Evolutionary conservation across 2,888 invertebrate species (phyloP).

Genomic region (Cheilosia vulpina): DNA sequence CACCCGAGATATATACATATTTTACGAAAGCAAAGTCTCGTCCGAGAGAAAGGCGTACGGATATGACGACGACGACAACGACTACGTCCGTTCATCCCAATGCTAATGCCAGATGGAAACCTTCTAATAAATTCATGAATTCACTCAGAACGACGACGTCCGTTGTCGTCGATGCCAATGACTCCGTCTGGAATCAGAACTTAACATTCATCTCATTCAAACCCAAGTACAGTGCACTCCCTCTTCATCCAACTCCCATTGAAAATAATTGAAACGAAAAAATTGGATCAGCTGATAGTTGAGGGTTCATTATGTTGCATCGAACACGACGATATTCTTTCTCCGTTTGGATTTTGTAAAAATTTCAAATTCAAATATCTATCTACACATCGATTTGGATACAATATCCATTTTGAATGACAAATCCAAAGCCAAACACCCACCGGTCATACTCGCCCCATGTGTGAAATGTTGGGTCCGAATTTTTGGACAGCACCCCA

Average conservation of each 20-base stretch:
- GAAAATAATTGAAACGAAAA: slow-evolving; percentile 80
- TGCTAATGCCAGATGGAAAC: slow-evolving; percentile 47
- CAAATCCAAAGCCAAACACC: slow-evolving; percentile 14
- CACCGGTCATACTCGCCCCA: slow-evolving; percentile 35
- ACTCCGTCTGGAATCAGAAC: slow-evolving; percentile 66
- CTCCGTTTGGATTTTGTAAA: slow-evolving; percentile 58
- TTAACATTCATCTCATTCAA: slow-evolving; percentile 67
- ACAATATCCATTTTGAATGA: slow-evolving; percentile 67
- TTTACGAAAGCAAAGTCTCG: too few relatives aligned
- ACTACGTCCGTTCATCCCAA: slow-evolving; percentile 30
- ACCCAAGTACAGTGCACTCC: neutral
- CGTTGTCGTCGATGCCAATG: slow-evolving; percentile 55
- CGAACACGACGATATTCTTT: slow-evolving; percentile 15
- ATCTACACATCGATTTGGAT: slow-evolving; percentile 43
- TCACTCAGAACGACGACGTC: slow-evolving; percentile 43
- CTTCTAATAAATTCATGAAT: slow-evolving; percentile 61
- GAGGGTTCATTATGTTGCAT: neutral
- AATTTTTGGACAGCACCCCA: slow-evolving; percentile 22
- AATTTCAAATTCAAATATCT: slow-evolving; percentile 69
- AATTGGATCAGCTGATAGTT: slow-evolving; percentile 78
- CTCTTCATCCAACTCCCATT: slow-evolving; percentile 68
- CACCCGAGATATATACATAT: neutral
- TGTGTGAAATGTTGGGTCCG: slow-evolving; percentile 31
- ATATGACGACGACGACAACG: slow-evolving; percentile 14
- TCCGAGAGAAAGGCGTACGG: too few relatives aligned